Conservation (phyloP, 1,140 invertebrate genomes). For the Drosophila carrolli region DNA sequence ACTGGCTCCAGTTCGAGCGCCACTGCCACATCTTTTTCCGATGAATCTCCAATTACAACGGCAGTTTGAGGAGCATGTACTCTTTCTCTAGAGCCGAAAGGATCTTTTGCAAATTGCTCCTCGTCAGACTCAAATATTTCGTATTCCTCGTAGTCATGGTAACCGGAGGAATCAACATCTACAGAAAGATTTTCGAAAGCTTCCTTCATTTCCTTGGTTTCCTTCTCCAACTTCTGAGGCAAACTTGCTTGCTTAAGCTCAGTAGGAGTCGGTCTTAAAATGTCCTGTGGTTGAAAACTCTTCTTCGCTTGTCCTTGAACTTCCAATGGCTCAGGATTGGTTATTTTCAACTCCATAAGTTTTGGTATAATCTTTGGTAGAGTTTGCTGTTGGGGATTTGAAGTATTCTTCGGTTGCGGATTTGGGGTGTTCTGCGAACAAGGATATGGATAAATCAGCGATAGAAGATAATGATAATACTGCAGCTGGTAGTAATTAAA, state of each 20-base stretch:
- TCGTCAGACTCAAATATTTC: background rate
- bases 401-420: background rate
- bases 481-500: background rate
- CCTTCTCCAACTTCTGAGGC: background rate
- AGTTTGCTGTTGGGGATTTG: no score
- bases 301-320: background rate
- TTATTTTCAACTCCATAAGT: no score
- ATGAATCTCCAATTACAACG: background rate
- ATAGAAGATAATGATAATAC: background rate
- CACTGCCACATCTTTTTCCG: background rate
- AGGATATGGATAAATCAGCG: constrained; percentile 13
- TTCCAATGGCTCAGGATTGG: background rate
- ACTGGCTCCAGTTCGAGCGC: background rate
- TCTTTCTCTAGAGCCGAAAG: background rate
- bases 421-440: constrained; percentile 8
- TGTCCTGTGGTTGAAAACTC: no score
- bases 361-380: no score
- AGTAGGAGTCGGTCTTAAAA: background rate
- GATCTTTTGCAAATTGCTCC: background rate
- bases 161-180: background rate
- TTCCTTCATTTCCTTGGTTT: constrained; percentile 1
- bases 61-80: background rate
- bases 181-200: constrained; percentile 1
- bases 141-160: background rate
- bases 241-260: background rate